Evolutionary conservation across 1,140 invertebrate species (phyloP), one percentile per base, ranked within the genome.

Genomic region (Drosophila burlai): DNA sequence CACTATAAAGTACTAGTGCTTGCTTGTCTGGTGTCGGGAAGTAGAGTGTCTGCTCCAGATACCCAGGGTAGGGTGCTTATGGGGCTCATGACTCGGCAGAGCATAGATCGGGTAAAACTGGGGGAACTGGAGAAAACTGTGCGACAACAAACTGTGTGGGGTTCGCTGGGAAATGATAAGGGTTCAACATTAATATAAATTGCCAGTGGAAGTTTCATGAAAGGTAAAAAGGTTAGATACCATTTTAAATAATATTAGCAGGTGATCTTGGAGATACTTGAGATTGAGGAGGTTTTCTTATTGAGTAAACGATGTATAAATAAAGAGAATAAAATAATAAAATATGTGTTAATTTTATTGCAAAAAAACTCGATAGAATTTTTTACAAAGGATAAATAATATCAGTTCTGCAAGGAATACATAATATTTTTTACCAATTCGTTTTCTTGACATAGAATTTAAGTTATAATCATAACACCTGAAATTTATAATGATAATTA

Each of bases 21-120:
- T 50, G 16, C 3, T 21, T 31, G 47, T 67, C 29, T 66, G 42
- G 63, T 63, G 38, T 65, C 29, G 59, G 49, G 13, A 13, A 54
- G 29, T 69, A 10, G 38, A 55, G 38, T 46, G 47, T 68, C 49
- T 67, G 67, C n/a, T 11, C 63, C 38, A 71, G 47, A 67, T 68
- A 55, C 15, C 63, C n/a, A n/a, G n/a, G n/a, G n/a, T n/a, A 46
- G 26, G 16, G 21, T 45, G 47, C 42, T 63, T 63, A 64, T 63
- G 58, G 63, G 59, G 59, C 49, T 68, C 26, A 38, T 68, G 54
- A 60, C 62, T 24, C 18, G 52, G 38, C 52, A 34, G 9, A 65
- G 62, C 52, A 65, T 24, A 65, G 43, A 63, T 63, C 38, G 59
- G 18, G 34, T 38, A 29, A 40, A 55, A 38, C 21, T 16, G 21